These are phyloP conservation scores for Centropus unirufus DNA, from an alignment of 2,113 vertebrate genomes.

Conservation along the genomic window DNA sequence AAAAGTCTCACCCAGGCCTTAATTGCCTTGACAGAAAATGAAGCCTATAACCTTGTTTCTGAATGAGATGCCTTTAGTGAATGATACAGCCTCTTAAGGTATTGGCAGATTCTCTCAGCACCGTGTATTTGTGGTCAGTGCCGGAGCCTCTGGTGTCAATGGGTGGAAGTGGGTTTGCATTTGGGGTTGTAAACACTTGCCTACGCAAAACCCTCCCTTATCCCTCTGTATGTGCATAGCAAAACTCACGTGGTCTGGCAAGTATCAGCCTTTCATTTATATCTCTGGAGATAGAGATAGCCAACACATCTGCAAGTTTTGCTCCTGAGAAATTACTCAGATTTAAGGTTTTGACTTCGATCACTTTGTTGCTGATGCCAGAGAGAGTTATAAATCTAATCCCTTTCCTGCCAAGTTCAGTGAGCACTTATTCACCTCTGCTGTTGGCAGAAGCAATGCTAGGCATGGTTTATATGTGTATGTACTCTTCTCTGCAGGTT, in stretches of 20 bases:
- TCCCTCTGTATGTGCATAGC: background rate
- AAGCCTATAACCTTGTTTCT: background rate
- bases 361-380: background rate
- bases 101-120: background rate
- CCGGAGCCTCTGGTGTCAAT: background rate
- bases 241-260: background rate
- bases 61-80: background rate
- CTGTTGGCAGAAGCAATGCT: background rate
- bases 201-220: background rate
- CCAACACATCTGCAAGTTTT: background rate
- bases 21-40: background rate
- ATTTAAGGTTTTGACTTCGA: background rate
- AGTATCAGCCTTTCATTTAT: background rate
- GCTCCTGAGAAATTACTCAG: background rate
- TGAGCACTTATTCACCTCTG: background rate
- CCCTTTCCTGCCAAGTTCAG: background rate
- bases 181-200: background rate
- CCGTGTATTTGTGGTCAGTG: background rate
- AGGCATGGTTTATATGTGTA: background rate
- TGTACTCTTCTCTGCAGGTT: background rate
- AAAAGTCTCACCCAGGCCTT: background rate
- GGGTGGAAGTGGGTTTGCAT: background rate
- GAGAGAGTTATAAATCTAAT: background rate
- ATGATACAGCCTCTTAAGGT: background rate
- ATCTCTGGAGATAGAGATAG: background rate